Evolutionary conservation across 1,140 invertebrate species (phyloP).

Genomic region (Aphidius ervi): DNA sequence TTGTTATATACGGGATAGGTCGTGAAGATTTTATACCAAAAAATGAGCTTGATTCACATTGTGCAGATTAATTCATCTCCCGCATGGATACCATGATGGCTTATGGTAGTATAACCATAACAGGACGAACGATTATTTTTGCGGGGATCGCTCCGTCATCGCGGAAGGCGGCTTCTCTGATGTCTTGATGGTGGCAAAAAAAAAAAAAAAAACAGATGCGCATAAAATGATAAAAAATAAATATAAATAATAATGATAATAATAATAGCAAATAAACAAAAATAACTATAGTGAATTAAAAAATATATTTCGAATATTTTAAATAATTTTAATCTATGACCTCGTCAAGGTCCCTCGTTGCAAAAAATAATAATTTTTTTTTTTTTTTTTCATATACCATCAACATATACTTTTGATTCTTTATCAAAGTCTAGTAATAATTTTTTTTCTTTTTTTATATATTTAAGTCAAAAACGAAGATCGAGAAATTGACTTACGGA

Average conservation of each 20-base stretch:
- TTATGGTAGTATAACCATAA: slow-evolving; percentile 13
- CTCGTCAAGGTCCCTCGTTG: slow-evolving; percentile 15
- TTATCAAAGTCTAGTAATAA: neutral
- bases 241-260: too few species aligned
- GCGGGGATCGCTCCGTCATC: slow-evolving; percentile 42
- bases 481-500: neutral
- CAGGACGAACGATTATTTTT: slow-evolving; percentile 37
- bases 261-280: too few species aligned
- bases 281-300: too few species aligned
- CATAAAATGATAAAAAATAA: too few species aligned
- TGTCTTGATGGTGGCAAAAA: slow-evolving; percentile 24
- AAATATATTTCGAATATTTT: too few species aligned
- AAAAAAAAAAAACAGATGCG: too few species aligned
- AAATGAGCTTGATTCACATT: too few species aligned
- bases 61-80: slow-evolving; percentile 23
- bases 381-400: slow-evolving; percentile 8
- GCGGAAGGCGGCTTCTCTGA: slow-evolving; percentile 38
- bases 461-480: neutral
- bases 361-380: neutral
- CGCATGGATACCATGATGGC: slow-evolving; percentile 19
- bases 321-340: slow-evolving; percentile 25
- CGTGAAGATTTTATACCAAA: too few species aligned
- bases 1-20: too few species aligned
- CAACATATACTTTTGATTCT: neutral
- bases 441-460: slow-evolving; percentile 5